These are phyloP conservation scores for Cotesia typhae DNA, from an alignment of 1,140 invertebrate genomes.

Conservation along the genomic window DNA sequence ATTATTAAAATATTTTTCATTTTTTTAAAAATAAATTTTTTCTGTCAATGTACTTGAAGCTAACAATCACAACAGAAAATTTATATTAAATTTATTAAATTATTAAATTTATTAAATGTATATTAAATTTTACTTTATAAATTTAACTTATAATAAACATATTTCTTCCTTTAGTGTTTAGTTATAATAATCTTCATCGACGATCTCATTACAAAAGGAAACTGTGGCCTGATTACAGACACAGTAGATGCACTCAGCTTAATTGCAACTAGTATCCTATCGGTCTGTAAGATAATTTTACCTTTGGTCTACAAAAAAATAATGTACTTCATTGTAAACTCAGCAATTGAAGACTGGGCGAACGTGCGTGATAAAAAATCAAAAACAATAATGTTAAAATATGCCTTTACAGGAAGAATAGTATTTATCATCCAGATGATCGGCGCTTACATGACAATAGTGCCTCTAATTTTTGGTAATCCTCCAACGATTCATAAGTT, in stretches of 20 bases:
- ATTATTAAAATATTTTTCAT: no score
- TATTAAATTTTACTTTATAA: no score
- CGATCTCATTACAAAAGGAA: conserved; percentile 1
- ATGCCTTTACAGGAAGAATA: conserved; percentile 12
- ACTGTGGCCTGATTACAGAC: conserved; percentile 7
- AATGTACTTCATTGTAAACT: conserved; percentile 12
- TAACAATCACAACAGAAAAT: no score
- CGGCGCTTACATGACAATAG: conserved; percentile 21
- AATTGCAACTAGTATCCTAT: conserved; percentile 2
- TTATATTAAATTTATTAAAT: no score
- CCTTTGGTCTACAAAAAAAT: conserved; percentile 15
- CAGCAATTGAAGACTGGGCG: conserved; percentile 28
- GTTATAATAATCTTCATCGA: conserved; percentile 19
- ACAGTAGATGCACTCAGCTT: conserved; percentile 16
- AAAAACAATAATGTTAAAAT: conserved; percentile 16
- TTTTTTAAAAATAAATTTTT: no score
- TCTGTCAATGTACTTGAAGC: no score
- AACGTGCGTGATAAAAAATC: conserved; percentile 1
- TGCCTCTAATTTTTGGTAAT: conserved; percentile 11
- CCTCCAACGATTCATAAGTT: background rate
- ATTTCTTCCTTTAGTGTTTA: background rate
- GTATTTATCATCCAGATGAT: conserved; percentile 28
- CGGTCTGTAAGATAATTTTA: conserved; percentile 17
- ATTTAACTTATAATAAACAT: background rate
- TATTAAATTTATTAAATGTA: no score